Conservation (phyloP, 2,113 vertebrate genomes). For the Sinocyclocheilus grahami region DNA sequence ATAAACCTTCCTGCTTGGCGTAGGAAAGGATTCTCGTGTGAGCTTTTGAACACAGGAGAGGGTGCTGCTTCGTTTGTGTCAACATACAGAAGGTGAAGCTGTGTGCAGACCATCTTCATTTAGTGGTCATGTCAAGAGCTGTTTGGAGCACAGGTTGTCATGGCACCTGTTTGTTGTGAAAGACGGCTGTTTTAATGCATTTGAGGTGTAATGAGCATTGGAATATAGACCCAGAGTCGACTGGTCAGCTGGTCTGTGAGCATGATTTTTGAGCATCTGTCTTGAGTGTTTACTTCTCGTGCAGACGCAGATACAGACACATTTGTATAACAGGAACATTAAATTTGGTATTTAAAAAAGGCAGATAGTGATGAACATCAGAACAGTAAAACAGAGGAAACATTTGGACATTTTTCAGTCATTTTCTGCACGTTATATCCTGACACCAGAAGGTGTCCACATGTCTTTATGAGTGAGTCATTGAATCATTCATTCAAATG, state of each 20-base stretch:
- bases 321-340: background rate
- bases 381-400: background rate
- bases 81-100: slow-evolving; percentile 54
- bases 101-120: slow-evolving; percentile 57
- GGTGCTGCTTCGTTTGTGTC: slow-evolving; percentile 61
- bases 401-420: background rate
- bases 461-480: background rate
- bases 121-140: slow-evolving; percentile 68
- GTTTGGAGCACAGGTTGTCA: slow-evolving; percentile 69
- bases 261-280: background rate
- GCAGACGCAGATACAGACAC: background rate
- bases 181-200: slow-evolving; percentile 57
- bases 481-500: background rate
- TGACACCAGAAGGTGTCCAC: background rate
- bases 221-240: background rate
- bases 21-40: slow-evolving; percentile 45
- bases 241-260: background rate
- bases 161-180: slow-evolving; percentile 64
- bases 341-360: too few relatives aligned
- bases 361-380: background rate
- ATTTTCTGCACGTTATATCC: background rate
- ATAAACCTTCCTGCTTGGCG: slow-evolving; percentile 52
- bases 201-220: slow-evolving; percentile 31
- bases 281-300: background rate
- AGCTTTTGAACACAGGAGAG: slow-evolving; percentile 56